Conservation (phyloP, 2,113 vertebrate genomes). For the Corapipo altera region DNA sequence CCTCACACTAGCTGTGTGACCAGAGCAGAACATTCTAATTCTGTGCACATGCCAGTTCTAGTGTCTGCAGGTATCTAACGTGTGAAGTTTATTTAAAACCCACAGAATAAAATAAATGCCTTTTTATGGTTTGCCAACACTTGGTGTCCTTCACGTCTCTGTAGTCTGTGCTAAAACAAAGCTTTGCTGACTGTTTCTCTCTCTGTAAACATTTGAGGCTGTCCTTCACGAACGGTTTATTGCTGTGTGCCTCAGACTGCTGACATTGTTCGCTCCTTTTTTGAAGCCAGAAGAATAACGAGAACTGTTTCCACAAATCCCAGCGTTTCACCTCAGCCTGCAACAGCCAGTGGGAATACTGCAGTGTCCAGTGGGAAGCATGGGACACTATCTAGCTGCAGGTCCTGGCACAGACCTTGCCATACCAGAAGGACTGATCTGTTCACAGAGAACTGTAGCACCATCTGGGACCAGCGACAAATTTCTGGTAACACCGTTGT, state of each 20-base stretch:
- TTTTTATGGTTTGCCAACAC: neutral
- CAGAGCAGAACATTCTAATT: neutral
- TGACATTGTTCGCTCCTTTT: neutral
- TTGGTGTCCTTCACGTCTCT: neutral
- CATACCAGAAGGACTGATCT: rapidly evolving
- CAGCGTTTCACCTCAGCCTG: rapidly evolving
- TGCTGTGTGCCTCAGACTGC: neutral
- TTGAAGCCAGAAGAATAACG: neutral
- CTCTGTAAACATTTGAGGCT: constrained; percentile 7
- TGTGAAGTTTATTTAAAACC: constrained; percentile 2
- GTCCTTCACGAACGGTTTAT: neutral
- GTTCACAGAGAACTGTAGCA: neutral
- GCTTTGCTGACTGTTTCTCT: constrained; percentile 15
- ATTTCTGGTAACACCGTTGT: neutral
- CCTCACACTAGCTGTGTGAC: neutral
- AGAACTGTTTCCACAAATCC: neutral
- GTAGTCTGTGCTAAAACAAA: constrained; percentile 21
- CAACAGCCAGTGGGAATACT: neutral
- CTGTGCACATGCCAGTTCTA: neutral
- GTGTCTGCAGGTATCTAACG: neutral
- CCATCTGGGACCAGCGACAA: rapidly evolving
- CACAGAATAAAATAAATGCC: neutral
- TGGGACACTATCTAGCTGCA: neutral
- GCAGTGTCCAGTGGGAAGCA: neutral
- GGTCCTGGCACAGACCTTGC: neutral